phyloP scores from a whole-genome alignment of 2,113 vertebrate species.

The Thunnus maccoyii region DNA sequence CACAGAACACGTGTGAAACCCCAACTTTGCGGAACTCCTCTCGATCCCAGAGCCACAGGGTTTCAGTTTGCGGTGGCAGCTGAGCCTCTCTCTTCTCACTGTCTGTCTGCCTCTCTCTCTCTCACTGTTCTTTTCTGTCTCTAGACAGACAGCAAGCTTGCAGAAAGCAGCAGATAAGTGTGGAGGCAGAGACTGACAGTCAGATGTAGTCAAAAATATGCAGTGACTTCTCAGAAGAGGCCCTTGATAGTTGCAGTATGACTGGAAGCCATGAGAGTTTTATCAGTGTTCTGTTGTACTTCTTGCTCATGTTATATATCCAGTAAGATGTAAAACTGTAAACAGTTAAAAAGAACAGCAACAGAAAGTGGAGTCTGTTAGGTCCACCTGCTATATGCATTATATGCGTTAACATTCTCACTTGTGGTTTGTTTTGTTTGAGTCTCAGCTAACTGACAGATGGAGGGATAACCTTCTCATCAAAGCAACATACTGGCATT shows the following conservation, averaged over 20 bases:
- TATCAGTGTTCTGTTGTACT: slow-evolving; percentile 2
- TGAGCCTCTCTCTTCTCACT: slow-evolving; percentile 56
- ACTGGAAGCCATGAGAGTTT: slow-evolving; percentile 72
- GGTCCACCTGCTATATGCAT: slow-evolving; percentile 52
- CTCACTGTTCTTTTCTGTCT: slow-evolving; percentile 49
- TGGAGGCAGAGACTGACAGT: slow-evolving; percentile 77
- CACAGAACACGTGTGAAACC: slow-evolving; percentile 78
- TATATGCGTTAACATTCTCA: slow-evolving; percentile 54
- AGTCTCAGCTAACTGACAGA: slow-evolving; percentile 47
- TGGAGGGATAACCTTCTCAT: slow-evolving; percentile 15
- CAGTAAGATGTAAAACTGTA: slow-evolving; percentile 54
- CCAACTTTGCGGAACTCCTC: slow-evolving; percentile 74
- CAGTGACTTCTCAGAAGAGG: slow-evolving; percentile 81
- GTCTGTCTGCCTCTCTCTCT: slow-evolving; percentile 22
- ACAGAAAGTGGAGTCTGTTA: slow-evolving; percentile 20
- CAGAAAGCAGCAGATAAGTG: slow-evolving; percentile 62
- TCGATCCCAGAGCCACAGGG: slow-evolving; percentile 74
- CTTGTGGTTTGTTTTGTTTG: slow-evolving; percentile 62
- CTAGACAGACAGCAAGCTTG: slow-evolving; percentile 59
- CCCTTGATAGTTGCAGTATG: slow-evolving; percentile 74
- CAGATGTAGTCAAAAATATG: slow-evolving; percentile 75
- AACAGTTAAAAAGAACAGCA: slow-evolving; percentile 33
- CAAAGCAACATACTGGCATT: background rate
- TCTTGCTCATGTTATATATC: slow-evolving; percentile 37
- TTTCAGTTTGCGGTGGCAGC: slow-evolving; percentile 83